A percentile compares a stretch with the other conserved stretches of the same genome.
Conservation (phyloP, 2,113 vertebrate genomes). For the Motacilla alba region DNA sequence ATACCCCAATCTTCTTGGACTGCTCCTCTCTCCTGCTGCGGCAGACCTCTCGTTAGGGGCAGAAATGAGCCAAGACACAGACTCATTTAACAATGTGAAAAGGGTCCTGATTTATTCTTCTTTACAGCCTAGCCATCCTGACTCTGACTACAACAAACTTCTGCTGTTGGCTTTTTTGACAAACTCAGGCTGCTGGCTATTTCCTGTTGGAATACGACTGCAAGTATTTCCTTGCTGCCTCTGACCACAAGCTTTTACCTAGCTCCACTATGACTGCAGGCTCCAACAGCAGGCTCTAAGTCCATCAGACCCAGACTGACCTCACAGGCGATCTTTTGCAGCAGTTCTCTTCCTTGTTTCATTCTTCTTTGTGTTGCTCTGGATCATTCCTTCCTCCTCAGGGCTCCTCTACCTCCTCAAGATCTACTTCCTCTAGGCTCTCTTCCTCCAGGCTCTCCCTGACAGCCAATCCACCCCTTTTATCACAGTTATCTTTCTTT, state of each 20-base stretch:
- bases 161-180: background rate
- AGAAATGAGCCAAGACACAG: background rate
- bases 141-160: background rate
- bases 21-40: background rate
- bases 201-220: background rate
- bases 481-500: background rate
- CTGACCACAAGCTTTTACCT: background rate
- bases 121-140: background rate
- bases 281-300: background rate
- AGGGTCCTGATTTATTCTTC: background rate
- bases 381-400: background rate
- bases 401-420: background rate
- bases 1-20: background rate
- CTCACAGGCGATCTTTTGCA: background rate
- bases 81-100: background rate
- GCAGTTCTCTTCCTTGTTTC: background rate
- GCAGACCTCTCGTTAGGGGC: background rate
- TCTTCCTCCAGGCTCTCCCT: background rate
- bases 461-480: background rate
- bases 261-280: background rate
- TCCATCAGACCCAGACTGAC: background rate
- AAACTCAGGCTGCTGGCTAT: background rate
- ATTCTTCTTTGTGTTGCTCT: background rate
- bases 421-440: background rate
- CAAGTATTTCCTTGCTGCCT: background rate